phyloP scores from a whole-genome alignment of 2,888 invertebrate genomes.

The Pardosa pseudoannulata region DNA sequence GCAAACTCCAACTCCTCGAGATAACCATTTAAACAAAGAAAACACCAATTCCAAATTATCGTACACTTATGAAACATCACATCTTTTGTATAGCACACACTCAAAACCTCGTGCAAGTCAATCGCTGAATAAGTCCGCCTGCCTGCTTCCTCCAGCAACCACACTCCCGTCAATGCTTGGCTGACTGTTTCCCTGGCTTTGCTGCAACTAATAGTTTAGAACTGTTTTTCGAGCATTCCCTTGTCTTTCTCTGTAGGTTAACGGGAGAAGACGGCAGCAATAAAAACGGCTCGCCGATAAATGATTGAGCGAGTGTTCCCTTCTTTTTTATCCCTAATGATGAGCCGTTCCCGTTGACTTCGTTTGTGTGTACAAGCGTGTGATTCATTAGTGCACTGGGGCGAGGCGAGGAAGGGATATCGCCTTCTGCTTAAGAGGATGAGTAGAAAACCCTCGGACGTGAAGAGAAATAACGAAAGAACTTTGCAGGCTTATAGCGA shows the following conservation, averaged over 20 bases:
- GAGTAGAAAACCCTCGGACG: background rate
- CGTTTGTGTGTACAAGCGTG: background rate
- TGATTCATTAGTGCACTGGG: conserved; percentile 16
- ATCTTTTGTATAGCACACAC: conserved; percentile 8
- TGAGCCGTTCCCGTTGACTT: conserved; percentile 48
- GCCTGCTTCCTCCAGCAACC: conserved; percentile 3
- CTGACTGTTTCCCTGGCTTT: background rate
- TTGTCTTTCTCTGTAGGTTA: conserved; percentile 47
- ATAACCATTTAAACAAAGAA: conserved; percentile 54
- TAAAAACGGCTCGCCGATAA: background rate
- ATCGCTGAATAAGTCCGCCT: background rate
- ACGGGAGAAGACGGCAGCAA: conserved; percentile 26
- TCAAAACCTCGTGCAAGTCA: background rate
- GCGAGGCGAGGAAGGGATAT: conserved; percentile 6
- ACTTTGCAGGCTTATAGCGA: too few species aligned
- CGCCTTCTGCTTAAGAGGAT: background rate
- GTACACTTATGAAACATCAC: background rate
- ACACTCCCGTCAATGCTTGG: conserved; percentile 23
- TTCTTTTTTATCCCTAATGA: conserved; percentile 28
- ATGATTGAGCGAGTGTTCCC: background rate
- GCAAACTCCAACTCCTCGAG: conserved; percentile 57
- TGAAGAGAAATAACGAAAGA: too few species aligned
- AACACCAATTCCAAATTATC: background rate
- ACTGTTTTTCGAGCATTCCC: background rate
- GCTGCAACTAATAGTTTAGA: conserved; percentile 25